These are phyloP conservation scores for Parasteatoda tepidariorum DNA, from an alignment of 1,140 invertebrate genomes.

Conservation along the genomic window DNA sequence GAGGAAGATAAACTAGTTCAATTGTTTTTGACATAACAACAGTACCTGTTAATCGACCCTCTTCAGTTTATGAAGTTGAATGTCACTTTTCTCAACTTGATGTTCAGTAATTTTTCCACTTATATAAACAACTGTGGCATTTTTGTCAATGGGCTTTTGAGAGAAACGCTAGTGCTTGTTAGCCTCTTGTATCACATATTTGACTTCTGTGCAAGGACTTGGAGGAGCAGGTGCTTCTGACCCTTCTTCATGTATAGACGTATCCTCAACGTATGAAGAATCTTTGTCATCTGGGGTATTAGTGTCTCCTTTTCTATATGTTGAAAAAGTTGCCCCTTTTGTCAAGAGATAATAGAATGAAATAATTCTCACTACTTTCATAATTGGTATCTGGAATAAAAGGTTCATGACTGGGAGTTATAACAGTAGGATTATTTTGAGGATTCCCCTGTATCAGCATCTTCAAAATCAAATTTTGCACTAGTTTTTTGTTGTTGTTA, in stretches of 20 bases:
- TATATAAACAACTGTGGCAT: constrained; percentile 55
- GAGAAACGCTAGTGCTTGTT: constrained; percentile 42
- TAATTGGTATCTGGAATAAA: constrained; percentile 91
- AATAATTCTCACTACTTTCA: constrained; percentile 68
- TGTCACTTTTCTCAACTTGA: constrained; percentile 53
- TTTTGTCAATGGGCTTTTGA: constrained; percentile 48
- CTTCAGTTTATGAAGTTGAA: constrained; percentile 50
- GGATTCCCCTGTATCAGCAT: constrained; percentile 48
- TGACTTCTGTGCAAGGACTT: constrained; percentile 59
- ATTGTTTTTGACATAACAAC: constrained; percentile 56
- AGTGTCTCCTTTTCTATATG: constrained; percentile 51
- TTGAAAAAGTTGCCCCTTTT: constrained; percentile 41
- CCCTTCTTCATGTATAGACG: neutral
- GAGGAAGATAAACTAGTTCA: constrained; percentile 47
- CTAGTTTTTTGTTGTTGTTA: no score
- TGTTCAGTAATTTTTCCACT: constrained; percentile 55
- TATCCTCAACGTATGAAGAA: neutral
- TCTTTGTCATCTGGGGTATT: constrained; percentile 16
- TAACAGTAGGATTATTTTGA: constrained; percentile 48
- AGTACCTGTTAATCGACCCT: constrained; percentile 46
- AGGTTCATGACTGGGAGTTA: constrained; percentile 69
- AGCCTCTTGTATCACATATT: constrained; percentile 59
- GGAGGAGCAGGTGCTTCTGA: constrained; percentile 1
- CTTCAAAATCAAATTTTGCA: constrained; percentile 58
- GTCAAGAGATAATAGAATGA: constrained; percentile 37